These are phyloP conservation scores for Alsophila aescularia DNA, from an alignment of 2,888 invertebrate genomes.

Conservation along the genomic window DNA sequence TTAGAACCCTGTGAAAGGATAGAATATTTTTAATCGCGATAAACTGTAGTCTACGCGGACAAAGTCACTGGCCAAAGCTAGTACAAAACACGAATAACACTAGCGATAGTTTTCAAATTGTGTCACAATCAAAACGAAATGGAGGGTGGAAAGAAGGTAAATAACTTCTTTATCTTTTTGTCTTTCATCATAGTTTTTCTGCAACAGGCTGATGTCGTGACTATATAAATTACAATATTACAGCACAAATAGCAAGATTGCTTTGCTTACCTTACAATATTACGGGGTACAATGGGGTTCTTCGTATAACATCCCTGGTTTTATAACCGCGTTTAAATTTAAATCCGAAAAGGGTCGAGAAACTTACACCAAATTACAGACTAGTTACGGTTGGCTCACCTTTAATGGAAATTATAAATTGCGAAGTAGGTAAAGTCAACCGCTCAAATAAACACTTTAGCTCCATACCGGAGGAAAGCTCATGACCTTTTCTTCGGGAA, in stretches of 20 bases:
- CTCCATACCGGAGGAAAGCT: constrained; percentile 1
- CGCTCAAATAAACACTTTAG: not conserved
- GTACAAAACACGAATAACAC: too few species aligned
- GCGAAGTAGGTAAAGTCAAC: constrained; percentile 26
- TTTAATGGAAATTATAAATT: constrained; percentile 41
- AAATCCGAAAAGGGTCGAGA: constrained; percentile 36
- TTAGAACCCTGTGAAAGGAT: too few species aligned
- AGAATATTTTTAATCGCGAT: too few species aligned
- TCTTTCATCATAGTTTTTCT: too few species aligned
- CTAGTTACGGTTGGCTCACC: constrained; percentile 38
- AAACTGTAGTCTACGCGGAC: too few species aligned
- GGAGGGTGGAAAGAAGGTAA: too few species aligned
- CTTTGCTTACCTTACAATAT: not conserved
- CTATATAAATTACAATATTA: too few species aligned
- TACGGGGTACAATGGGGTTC: not conserved
- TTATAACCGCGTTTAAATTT: constrained; percentile 25
- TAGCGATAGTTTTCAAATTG: too few species aligned
- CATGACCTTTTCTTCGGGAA: not conserved
- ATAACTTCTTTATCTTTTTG: too few species aligned
- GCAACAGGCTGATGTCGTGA: too few species aligned
- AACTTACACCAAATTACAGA: constrained; percentile 38
- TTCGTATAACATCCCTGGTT: constrained; percentile 10
- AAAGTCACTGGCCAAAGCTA: too few species aligned
- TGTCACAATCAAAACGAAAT: too few species aligned
- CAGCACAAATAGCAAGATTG: not conserved